Evolutionary conservation across 2,888 invertebrate species (phyloP).

Genomic region (Pristionchus exspectatus): DNA sequence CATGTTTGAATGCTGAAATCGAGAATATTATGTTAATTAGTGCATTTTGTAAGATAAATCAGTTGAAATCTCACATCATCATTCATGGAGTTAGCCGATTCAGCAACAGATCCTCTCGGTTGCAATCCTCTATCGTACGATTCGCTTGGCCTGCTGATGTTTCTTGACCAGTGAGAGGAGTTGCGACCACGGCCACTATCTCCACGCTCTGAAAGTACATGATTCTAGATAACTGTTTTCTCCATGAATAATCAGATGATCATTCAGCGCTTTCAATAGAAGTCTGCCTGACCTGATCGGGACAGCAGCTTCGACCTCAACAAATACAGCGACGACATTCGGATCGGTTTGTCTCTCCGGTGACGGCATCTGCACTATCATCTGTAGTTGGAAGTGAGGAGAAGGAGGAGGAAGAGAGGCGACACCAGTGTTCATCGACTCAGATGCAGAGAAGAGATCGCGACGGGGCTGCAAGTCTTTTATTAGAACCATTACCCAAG

Average conservation of each 20-base stretch:
- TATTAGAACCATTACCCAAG: too few relatives aligned
- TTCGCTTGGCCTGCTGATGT: neutral
- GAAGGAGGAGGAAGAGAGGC: neutral
- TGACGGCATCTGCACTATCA: conserved; percentile 10
- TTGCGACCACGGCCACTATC: conserved; percentile 68
- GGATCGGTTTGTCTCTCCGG: conserved; percentile 58
- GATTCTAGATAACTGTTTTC: neutral
- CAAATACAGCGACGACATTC: conserved; percentile 69
- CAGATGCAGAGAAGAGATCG: conserved; percentile 49
- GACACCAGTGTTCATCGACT: neutral
- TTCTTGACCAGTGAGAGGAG: conserved; percentile 57
- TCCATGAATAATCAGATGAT: too few relatives aligned
- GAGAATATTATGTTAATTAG: neutral
- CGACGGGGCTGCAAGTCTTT: conserved; percentile 40
- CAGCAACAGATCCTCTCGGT: conserved; percentile 30
- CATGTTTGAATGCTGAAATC: conserved; percentile 44
- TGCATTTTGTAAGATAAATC: neutral
- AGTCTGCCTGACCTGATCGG: conserved; percentile 61
- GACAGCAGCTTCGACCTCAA: conserved; percentile 71
- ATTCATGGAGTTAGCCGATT: conserved; percentile 2
- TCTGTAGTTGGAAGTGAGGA: conserved; percentile 20
- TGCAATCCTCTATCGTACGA: neutral
- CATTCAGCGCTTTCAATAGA: neutral
- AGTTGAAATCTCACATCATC: neutral
- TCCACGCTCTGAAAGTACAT: conserved; percentile 61